Percentiles rank a stretch among this genome's conserved stretches.
Evolutionary conservation across 1,140 invertebrate species (phyloP).

Genomic region (Cecropterus lyciades): DNA sequence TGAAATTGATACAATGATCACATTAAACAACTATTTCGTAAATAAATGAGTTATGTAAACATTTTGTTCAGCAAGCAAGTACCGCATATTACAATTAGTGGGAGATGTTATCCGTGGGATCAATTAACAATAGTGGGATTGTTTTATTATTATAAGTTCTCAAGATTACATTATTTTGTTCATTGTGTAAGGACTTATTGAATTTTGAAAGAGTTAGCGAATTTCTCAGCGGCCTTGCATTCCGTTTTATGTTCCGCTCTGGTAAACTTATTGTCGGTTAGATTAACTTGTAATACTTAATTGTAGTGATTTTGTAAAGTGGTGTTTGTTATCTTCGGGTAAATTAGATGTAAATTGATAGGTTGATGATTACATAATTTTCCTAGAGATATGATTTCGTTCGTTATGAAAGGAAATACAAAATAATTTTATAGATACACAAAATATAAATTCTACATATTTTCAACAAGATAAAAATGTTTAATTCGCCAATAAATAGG

Average conservation of each 20-base stretch:
- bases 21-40: too few relatives aligned
- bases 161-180: slow-evolving; percentile 2
- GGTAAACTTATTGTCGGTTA: slow-evolving; percentile 23
- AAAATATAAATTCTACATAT: too few relatives aligned
- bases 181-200: slow-evolving; percentile 9
- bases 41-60: neutral
- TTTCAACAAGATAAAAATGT: too few relatives aligned
- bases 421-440: too few relatives aligned
- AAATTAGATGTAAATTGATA: neutral
- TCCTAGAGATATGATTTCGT: too few relatives aligned
- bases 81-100: slow-evolving; percentile 7
- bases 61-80: slow-evolving; percentile 1
- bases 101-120: slow-evolving; percentile 16
- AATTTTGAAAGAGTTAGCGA: slow-evolving; percentile 30
- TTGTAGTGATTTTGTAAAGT: neutral
- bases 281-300: slow-evolving; percentile 15
- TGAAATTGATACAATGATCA: too few relatives aligned
- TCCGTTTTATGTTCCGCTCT: slow-evolving; percentile 15
- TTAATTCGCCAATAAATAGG: too few relatives aligned
- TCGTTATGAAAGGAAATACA: too few relatives aligned
- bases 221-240: slow-evolving; percentile 20
- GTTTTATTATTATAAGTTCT: neutral
- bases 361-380: neutral
- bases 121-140: slow-evolving; percentile 19
- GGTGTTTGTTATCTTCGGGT: neutral